Conservation (phyloP, 1,140 invertebrate genomes). For the Archegozetes longisetosus region DNA sequence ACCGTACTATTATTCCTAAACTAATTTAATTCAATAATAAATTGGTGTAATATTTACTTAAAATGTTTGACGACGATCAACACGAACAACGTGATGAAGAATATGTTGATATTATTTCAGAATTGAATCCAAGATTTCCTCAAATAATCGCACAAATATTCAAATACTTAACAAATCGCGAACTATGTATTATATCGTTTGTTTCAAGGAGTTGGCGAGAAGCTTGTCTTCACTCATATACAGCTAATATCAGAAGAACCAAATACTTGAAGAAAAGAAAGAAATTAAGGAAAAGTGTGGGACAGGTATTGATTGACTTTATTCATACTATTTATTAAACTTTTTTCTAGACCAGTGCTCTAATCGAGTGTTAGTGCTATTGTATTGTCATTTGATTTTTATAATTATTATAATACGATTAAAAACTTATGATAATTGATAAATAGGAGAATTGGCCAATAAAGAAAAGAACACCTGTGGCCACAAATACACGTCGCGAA, state of each 20-base stretch:
- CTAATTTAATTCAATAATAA: too few species aligned
- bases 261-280: background rate
- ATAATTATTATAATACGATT: too few species aligned
- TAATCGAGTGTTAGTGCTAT: too few species aligned
- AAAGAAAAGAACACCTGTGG: background rate
- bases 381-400: too few species aligned
- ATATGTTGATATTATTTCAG: background rate
- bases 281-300: background rate
- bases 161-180: background rate
- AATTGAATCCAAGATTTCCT: background rate
- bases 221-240: background rate
- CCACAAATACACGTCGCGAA: background rate
- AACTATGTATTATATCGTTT: background rate
- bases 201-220: background rate
- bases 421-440: too few species aligned
- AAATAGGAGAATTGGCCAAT: slow-evolving; percentile 15
- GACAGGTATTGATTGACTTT: slow-evolving; percentile 5
- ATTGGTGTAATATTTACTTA: too few species aligned
- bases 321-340: background rate
- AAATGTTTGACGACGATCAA: too few species aligned
- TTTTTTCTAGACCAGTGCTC: background rate
- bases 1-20: too few species aligned
- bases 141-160: slow-evolving; percentile 3
- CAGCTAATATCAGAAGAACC: slow-evolving; percentile 4
- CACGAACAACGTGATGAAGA: too few species aligned